Conservation (phyloP, 1,140 invertebrate species). For the Pissodes strobi region DNA sequence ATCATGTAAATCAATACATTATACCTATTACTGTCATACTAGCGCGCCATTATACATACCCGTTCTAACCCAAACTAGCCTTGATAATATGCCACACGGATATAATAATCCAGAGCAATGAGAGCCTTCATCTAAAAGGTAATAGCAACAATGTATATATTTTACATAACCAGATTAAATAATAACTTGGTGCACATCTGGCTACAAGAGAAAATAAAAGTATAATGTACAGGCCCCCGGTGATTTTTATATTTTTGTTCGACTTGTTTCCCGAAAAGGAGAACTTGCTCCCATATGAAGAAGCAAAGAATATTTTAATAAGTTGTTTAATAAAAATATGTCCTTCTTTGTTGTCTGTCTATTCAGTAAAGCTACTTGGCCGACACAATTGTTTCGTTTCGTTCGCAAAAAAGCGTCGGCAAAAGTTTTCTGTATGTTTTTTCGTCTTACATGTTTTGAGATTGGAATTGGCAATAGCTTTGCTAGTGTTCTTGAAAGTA, state of each 20-base stretch:
- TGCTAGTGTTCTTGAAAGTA: no score
- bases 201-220: slow-evolving; percentile 8
- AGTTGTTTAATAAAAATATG: slow-evolving; percentile 13
- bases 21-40: no score
- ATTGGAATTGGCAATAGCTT: background rate
- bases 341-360: slow-evolving; percentile 20
- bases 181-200: slow-evolving; percentile 17
- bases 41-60: no score
- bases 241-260: slow-evolving; percentile 1
- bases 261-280: slow-evolving; percentile 6
- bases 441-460: background rate
- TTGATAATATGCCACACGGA: no score
- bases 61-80: no score
- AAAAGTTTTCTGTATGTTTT: background rate
- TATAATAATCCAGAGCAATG: slow-evolving; percentile 7
- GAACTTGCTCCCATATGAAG: background rate
- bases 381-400: background rate
- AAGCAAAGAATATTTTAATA: slow-evolving; percentile 25
- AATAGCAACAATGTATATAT: slow-evolving; percentile 11
- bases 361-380: slow-evolving; percentile 13
- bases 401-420: background rate
- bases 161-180: slow-evolving; percentile 11
- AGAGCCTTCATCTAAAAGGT: background rate
- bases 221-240: slow-evolving; percentile 6
- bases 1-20: no score